Evolutionary conservation across 2,113 vertebrate genomes (phyloP).

Genomic region (Sinocyclocheilus rhinocerous): DNA sequence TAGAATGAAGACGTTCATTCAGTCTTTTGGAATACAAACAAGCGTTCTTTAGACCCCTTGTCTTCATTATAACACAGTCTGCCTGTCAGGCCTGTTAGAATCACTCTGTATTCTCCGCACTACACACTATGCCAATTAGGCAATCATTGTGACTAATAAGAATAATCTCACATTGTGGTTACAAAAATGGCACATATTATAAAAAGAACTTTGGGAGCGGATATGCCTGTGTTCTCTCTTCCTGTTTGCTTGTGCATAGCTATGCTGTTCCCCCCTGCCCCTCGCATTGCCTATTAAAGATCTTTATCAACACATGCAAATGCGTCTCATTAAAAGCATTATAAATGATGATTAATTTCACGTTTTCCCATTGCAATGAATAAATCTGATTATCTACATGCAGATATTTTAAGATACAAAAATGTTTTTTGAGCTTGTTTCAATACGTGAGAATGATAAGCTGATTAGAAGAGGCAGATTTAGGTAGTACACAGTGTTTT

Average conservation of each 20-base stretch:
- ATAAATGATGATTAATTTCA: background rate
- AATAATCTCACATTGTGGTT: slow-evolving; percentile 25
- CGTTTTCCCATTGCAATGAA: background rate
- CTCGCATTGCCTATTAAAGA: slow-evolving; percentile 56
- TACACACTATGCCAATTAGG: slow-evolving; percentile 19
- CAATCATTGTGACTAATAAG: slow-evolving; percentile 37
- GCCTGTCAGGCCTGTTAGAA: slow-evolving; percentile 9
- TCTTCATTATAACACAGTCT: slow-evolving; percentile 30
- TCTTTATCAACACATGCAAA: slow-evolving; percentile 68
- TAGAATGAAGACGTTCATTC: slow-evolving; percentile 32
- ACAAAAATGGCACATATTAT: slow-evolving; percentile 16
- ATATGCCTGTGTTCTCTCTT: slow-evolving; percentile 33
- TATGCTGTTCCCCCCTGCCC: slow-evolving; percentile 2
- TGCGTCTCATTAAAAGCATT: slow-evolving; percentile 13
- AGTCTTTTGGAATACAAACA: slow-evolving; percentile 29
- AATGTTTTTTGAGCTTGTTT: background rate
- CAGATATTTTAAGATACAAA: background rate
- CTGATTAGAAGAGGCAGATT: background rate
- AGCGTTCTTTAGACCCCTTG: slow-evolving; percentile 15
- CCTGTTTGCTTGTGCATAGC: slow-evolving; percentile 35
- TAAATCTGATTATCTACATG: background rate
- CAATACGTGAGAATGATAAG: background rate
- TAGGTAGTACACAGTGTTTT: background rate
- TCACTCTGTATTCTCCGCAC: background rate
- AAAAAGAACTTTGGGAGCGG: slow-evolving; percentile 30